Evolutionary conservation across 92 coral and sea anemone species (phyloP).

Genomic region (Hydrozoanthus gracilis): DNA sequence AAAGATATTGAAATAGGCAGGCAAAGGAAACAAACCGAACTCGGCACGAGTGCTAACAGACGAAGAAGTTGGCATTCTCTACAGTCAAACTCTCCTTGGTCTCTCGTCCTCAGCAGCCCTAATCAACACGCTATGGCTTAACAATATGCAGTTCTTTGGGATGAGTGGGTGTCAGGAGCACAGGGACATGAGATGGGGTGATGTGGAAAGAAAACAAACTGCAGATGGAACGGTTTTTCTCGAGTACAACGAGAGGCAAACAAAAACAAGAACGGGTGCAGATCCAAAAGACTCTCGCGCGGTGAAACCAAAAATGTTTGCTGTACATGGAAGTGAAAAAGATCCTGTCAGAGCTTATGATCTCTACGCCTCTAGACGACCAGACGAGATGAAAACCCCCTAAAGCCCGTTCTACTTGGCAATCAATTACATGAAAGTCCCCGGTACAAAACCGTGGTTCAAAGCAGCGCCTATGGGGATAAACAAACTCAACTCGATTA

Average conservation of each 20-base stretch:
- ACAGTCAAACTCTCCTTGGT: slow-evolving; percentile 55
- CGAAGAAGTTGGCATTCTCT: slow-evolving; percentile 65
- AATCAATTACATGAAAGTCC: slow-evolving; percentile 33
- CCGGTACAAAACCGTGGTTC: slow-evolving; percentile 45
- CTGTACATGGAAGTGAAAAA: slow-evolving; percentile 51
- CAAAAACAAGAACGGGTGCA: slow-evolving; percentile 63
- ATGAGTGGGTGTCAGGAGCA: slow-evolving; percentile 68
- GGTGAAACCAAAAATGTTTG: slow-evolving; percentile 51
- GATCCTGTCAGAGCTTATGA: slow-evolving; percentile 39
- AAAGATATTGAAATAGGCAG: slow-evolving; percentile 40
- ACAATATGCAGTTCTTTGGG: slow-evolving; percentile 59
- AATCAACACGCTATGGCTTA: slow-evolving; percentile 54
- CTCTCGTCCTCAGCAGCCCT: slow-evolving; percentile 57
- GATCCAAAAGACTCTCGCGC: slow-evolving; percentile 50
- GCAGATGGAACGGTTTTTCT: slow-evolving; percentile 59
- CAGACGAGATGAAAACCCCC: slow-evolving; percentile 50
- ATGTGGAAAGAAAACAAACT: slow-evolving; percentile 49
- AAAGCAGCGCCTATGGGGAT: slow-evolving; percentile 42
- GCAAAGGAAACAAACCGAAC: slow-evolving; percentile 70
- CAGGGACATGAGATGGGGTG: slow-evolving; percentile 68
- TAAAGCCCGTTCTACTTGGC: slow-evolving; percentile 19
- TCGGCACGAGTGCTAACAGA: slow-evolving; percentile 68
- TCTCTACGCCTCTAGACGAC: slow-evolving; percentile 46
- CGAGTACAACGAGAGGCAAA: slow-evolving; percentile 61
- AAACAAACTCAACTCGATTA: slow-evolving; percentile 27